Evolutionary conservation across 2,797 vertebrate genomes (phyloP).

Genomic region (Discoglossus pictus): DNA sequence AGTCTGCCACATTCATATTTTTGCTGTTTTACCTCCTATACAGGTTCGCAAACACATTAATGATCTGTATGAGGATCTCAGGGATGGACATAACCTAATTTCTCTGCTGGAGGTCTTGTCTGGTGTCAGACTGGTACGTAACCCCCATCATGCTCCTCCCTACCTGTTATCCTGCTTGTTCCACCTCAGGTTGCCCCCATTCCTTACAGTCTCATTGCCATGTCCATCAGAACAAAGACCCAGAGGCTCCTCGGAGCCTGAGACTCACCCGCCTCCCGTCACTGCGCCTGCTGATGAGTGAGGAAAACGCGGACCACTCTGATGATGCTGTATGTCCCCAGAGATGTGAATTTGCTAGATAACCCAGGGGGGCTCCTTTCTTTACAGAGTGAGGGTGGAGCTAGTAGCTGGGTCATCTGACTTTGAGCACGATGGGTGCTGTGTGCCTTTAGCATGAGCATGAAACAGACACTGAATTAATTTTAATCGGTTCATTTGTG

Average conservation of each 20-base stretch:
- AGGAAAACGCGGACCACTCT: conserved; percentile 73
- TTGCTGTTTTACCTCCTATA: background rate
- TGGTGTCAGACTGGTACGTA: conserved; percentile 86
- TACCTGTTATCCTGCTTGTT: background rate
- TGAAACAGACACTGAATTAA: background rate
- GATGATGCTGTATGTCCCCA: conserved; percentile 74
- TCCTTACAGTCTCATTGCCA: conserved; percentile 56
- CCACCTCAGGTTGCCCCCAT: conserved; percentile 14
- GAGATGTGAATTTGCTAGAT: conserved; percentile 35
- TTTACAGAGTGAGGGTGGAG: background rate
- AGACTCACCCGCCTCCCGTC: conserved; percentile 71
- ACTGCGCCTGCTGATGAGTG: conserved; percentile 69
- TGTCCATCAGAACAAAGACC: conserved; percentile 66
- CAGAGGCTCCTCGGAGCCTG: conserved; percentile 72
- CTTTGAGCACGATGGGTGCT: conserved; percentile 38
- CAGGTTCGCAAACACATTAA: conserved; percentile 94
- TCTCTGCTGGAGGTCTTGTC: conserved; percentile 87
- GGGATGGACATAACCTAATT: conserved; percentile 87
- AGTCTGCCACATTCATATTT: conserved; percentile 46
- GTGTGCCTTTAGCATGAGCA: conserved; percentile 38
- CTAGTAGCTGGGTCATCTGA: conserved; percentile 32
- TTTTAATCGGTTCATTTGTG: conserved; percentile 1
- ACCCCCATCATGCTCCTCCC: background rate
- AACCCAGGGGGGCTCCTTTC: conserved; percentile 28
- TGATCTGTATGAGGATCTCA: conserved; percentile 85